Percentiles rank a stretch among this genome's conserved stretches.
phyloP scores from a whole-genome alignment of 2,888 invertebrate genomes.

The Asteroscopus sphinx region DNA sequence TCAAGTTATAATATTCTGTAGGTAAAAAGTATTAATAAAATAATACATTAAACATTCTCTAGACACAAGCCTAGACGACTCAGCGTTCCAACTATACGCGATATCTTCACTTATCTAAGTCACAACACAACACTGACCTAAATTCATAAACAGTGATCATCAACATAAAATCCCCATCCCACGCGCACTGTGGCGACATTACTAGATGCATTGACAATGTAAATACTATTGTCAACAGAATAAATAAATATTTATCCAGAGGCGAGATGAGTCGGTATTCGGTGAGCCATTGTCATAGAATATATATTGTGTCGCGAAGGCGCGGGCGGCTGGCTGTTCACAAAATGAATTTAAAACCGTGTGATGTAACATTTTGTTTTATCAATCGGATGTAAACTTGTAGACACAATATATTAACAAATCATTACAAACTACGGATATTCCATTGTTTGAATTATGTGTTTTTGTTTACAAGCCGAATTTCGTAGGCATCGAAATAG shows the following conservation, averaged over 20 bases:
- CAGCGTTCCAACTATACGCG: conserved; percentile 42
- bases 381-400: conserved; percentile 51
- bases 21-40: no score
- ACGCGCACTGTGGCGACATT: conserved; percentile 79
- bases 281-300: conserved; percentile 72
- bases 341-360: conserved; percentile 68
- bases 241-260: conserved; percentile 88
- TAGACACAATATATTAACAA: conserved; percentile 53
- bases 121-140: conserved; percentile 76
- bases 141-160: conserved; percentile 81
- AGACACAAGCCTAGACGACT: conserved; percentile 26
- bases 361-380: conserved; percentile 70
- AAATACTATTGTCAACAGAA: conserved; percentile 88
- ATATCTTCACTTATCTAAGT: conserved; percentile 65
- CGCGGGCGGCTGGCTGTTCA: conserved; percentile 73
- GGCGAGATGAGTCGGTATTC: conserved; percentile 81
- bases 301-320: conserved; percentile 69
- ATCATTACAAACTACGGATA: conserved; percentile 34
- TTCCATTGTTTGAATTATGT: conserved; percentile 12
- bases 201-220: conserved; percentile 82
- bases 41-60: conserved; percentile 29
- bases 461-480: conserved; percentile 4
- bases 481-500: no score
- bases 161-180: conserved; percentile 79
- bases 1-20: neutral